These are phyloP conservation scores for Falcunculus frontatus DNA, from an alignment of 2,113 vertebrate genomes.

Conservation along the genomic window DNA sequence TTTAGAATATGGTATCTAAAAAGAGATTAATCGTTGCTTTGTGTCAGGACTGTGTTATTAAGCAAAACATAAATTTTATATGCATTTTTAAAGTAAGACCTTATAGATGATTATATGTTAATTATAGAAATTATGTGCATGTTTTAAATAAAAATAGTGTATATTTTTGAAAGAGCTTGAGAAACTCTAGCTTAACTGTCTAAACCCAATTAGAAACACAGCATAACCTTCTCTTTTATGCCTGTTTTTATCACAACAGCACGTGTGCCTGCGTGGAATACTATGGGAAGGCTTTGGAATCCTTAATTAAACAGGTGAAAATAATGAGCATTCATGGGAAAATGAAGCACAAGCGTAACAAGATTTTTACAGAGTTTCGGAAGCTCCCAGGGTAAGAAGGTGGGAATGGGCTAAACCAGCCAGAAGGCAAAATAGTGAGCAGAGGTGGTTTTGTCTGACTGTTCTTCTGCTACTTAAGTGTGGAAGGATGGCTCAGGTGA, in stretches of 20 bases:
- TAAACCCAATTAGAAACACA: not conserved
- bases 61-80: not conserved
- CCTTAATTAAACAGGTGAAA: conserved; percentile 77
- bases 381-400: conserved; percentile 77
- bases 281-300: conserved; percentile 88
- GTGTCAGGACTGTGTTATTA: not conserved
- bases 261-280: conserved; percentile 96
- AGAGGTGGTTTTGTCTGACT: not conserved
- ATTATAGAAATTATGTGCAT: not conserved
- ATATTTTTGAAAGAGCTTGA: not conserved
- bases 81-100: not conserved
- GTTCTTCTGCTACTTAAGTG: accelerated
- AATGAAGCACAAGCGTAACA: conserved; percentile 93
- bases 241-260: conserved; percentile 53
- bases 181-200: not conserved
- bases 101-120: not conserved
- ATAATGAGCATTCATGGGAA: conserved; percentile 92
- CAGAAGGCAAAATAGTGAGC: not conserved
- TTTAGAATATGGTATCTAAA: not conserved
- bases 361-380: conserved; percentile 88
- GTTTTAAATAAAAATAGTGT: not conserved
- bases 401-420: not conserved
- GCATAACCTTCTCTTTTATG: not conserved
- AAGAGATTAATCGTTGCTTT: not conserved
- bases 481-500: not conserved